Conservation (phyloP, 2,888 invertebrate genomes). For the Noctua comes region DNA sequence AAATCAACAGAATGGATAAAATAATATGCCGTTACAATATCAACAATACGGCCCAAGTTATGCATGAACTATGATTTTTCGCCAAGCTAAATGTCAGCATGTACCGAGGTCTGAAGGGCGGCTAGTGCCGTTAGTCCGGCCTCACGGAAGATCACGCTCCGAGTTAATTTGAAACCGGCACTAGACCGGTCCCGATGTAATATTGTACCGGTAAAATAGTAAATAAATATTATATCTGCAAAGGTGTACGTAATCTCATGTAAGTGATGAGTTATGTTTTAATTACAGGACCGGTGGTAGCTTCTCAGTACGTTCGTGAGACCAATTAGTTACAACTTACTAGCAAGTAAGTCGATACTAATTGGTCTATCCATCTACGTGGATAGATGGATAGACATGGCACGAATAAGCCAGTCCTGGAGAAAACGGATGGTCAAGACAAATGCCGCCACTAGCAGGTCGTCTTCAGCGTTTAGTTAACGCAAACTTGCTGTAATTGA, state of each 20-base stretch:
- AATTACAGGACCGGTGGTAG: conserved; percentile 29
- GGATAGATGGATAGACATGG: background rate
- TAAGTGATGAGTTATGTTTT: conserved; percentile 42
- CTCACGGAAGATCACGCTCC: conserved; percentile 69
- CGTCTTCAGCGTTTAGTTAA: background rate
- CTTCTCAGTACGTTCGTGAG: conserved; percentile 1
- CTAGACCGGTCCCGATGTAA: conserved; percentile 59
- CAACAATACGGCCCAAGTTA: conserved; percentile 35
- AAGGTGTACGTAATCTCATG: conserved; percentile 42
- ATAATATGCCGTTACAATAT: conserved; percentile 11
- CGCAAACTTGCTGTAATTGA: background rate
- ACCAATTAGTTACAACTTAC: conserved; percentile 2
- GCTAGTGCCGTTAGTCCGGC: conserved; percentile 68
- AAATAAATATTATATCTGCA: conserved; percentile 40
- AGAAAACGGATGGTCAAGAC: background rate
- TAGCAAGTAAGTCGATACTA: conserved; percentile 20
- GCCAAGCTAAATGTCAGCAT: conserved; percentile 56
- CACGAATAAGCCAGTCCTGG: background rate
- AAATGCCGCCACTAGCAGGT: background rate
- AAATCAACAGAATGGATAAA: conserved; percentile 2
- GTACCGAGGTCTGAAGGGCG: conserved; percentile 59
- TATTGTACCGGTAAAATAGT: conserved; percentile 55
- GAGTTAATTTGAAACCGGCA: conserved; percentile 67
- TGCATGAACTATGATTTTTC: conserved; percentile 59
- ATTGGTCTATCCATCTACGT: background rate